A percentile compares a stretch with the other conserved stretches of the same genome.
Conservation (phyloP, 2,888 invertebrate species). For the Eumerus sabulonum region DNA sequence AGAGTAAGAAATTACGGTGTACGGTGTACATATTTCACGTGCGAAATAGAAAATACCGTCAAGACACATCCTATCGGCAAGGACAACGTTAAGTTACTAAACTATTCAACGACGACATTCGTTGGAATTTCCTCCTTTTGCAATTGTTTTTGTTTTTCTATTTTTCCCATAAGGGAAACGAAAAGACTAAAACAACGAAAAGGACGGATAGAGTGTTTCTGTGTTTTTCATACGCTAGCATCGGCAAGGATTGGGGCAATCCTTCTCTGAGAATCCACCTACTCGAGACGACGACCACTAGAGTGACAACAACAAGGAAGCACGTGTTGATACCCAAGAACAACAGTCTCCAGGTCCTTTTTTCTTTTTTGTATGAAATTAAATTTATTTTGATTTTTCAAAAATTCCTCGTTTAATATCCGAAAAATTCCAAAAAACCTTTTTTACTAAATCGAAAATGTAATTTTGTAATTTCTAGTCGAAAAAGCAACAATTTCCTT, state of each 20-base stretch:
- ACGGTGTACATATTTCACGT: too few relatives aligned
- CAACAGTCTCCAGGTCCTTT: neutral
- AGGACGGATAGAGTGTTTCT: constrained; percentile 55
- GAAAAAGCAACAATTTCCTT: constrained; percentile 50
- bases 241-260: constrained; percentile 64
- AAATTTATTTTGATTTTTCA: constrained; percentile 3
- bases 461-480: neutral
- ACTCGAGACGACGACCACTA: constrained; percentile 53
- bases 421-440: constrained; percentile 12
- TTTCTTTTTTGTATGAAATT: constrained; percentile 4
- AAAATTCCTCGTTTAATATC: too few relatives aligned
- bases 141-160: constrained; percentile 16
- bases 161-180: constrained; percentile 14
- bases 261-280: constrained; percentile 67
- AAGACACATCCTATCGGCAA: constrained; percentile 62
- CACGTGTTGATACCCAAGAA: constrained; percentile 51
- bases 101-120: constrained; percentile 66
- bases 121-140: constrained; percentile 61
- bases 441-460: constrained; percentile 4
- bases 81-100: constrained; percentile 68
- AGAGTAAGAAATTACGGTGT: neutral
- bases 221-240: constrained; percentile 51
- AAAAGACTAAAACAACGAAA: constrained; percentile 36
- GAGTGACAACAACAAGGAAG: constrained; percentile 48
- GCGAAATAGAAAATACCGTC: constrained; percentile 33